These are phyloP conservation scores for Pseudobourletiella spinata DNA, from an alignment of 1,140 invertebrate genomes.

Conservation along the genomic window DNA sequence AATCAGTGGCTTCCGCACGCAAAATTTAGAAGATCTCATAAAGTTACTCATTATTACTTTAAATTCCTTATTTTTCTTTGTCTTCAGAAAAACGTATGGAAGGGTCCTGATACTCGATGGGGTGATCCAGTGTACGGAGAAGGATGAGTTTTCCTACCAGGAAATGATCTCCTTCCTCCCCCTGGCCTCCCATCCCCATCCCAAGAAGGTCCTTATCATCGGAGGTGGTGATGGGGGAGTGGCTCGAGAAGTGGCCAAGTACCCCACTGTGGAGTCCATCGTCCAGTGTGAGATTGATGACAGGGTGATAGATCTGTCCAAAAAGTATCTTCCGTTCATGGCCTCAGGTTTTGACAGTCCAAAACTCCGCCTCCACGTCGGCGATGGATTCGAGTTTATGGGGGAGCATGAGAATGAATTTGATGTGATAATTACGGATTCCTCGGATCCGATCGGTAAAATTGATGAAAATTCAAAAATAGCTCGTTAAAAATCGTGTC, in stretches of 20 bases:
- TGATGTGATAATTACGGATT: constrained; percentile 98
- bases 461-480: too few species aligned
- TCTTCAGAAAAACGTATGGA: constrained; percentile 69
- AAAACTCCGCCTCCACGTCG: constrained; percentile 75
- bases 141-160: constrained; percentile 96
- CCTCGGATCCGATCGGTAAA: constrained; percentile 86
- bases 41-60: not conserved
- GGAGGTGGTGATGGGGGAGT: constrained; percentile 92
- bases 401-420: constrained; percentile 74
- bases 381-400: constrained; percentile 94
- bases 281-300: constrained; percentile 93
- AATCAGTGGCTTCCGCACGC: too few species aligned
- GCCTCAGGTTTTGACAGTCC: constrained; percentile 70
- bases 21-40: too few species aligned
- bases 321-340: constrained; percentile 84
- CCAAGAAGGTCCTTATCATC: constrained; percentile 82
- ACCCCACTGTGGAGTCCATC: constrained; percentile 75
- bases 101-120: constrained; percentile 85
- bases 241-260: constrained; percentile 89
- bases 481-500: not conserved
- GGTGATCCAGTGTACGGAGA: constrained; percentile 92
- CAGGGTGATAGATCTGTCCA: constrained; percentile 82
- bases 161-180: constrained; percentile 97
- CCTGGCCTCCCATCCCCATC: constrained; percentile 79
- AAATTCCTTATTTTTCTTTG: constrained; percentile 12